Base-by-base conservation (phyloP, 1,140 invertebrate genomes). In the Spodoptera frugiperda region DNA sequence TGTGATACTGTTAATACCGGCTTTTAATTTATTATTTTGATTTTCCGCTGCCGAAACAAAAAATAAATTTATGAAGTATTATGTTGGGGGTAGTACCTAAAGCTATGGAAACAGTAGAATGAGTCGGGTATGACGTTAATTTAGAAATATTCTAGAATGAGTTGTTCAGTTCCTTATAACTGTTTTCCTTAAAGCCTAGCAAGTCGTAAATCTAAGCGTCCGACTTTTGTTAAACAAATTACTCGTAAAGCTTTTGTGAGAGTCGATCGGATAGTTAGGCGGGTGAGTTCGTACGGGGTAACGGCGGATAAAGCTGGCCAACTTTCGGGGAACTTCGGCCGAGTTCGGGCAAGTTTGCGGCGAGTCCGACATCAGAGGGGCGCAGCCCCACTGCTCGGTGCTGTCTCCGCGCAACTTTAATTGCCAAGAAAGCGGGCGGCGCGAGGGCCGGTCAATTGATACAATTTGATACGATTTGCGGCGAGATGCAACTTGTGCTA, bases 381-480 rank as follows among this genome's bases (percentile, higher is more conserved):
- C 63, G 11, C 5, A 14, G 48, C 15, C 48, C 73, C 55, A 30
- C 57, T 68, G 19, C 77, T 82, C 79, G 76, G 76, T 63, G 80
- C 80, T 82, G 84, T 87, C 79, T 70, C 76, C 79, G 82, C 76
- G 79, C 78, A 89, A 89, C 82, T 89, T 88, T 87, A 88, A 88
- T 88, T 89, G 86, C 84, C 84, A 79, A 85, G 84, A 83, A 83
- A 85, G 84, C 82, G 77, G 78, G 39, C 61, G 61, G 61, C 17
- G 61, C 70, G 81, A 71, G 81, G 82, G 80, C 80, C 76, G 83
- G 85, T 85, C 85, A 84, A 88, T 89, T 85, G 86, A 84, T 86
- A 87, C 87, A 83, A 88, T 84, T 87, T 89, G 82, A 87, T 82
- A 80, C 81, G 81, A 86, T 87, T 87, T 86, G 85, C 54, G 77